Conservation (phyloP, 2,113 vertebrate species). For the Clarias gariepinus region DNA sequence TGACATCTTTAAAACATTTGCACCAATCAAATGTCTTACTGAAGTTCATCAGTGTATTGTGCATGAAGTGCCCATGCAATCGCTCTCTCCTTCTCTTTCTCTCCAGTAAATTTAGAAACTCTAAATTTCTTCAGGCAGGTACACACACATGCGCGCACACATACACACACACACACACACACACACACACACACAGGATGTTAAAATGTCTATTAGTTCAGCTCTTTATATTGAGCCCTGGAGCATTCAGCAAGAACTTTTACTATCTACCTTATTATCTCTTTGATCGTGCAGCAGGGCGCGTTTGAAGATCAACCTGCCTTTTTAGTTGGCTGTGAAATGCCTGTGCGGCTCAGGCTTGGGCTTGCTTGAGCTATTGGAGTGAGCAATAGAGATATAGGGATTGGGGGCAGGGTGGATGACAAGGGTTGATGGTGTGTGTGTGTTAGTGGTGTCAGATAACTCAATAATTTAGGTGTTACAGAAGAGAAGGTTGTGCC, state of each 20-base stretch:
- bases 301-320: constrained; percentile 66
- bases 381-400: constrained; percentile 42
- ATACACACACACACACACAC: constrained; percentile 6
- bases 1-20: no score
- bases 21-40: no score
- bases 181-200: constrained; percentile 36
- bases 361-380: constrained; percentile 67
- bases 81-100: not conserved
- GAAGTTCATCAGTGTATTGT: no score
- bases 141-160: constrained; percentile 17
- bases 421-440: not conserved
- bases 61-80: no score
- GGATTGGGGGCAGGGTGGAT: constrained; percentile 21
- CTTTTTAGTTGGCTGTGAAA: constrained; percentile 63
- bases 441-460: not conserved
- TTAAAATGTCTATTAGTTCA: constrained; percentile 12
- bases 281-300: constrained; percentile 64
- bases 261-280: constrained; percentile 64
- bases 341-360: constrained; percentile 67
- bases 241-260: constrained; percentile 53
- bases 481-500: not conserved
- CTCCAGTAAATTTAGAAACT: not conserved
- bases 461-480: not conserved
- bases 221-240: constrained; percentile 28
- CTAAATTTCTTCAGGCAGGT: not conserved